Conservation (phyloP, 2,797 vertebrate genomes). For the Pitangus sulphuratus region DNA sequence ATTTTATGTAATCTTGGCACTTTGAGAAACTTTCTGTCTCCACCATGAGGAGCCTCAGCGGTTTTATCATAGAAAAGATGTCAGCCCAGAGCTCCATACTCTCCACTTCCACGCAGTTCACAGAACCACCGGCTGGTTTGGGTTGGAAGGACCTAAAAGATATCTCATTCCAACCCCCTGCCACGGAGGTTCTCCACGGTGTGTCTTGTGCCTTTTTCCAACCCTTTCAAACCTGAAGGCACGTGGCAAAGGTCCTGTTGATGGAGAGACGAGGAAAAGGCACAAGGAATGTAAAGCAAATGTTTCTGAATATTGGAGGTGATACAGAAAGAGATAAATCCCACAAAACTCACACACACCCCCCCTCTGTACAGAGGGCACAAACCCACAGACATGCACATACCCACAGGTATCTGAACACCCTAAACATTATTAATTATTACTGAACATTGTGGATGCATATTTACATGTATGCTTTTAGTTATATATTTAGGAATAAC, state of each 20-base stretch:
- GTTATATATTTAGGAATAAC: neutral
- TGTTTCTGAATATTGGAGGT: neutral
- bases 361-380: accelerated
- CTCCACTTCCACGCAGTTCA: neutral
- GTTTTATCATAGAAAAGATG: neutral
- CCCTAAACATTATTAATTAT: neutral
- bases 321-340: neutral
- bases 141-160: neutral
- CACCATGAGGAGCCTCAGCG: neutral
- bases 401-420: neutral
- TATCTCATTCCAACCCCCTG: neutral
- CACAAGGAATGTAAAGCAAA: neutral
- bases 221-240: neutral
- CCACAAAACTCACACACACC: accelerated
- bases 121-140: neutral
- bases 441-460: neutral
- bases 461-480: neutral
- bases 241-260: neutral
- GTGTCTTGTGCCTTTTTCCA: neutral
- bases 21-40: neutral
- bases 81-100: neutral
- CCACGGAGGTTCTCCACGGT: neutral
- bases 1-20: neutral
- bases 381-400: neutral
- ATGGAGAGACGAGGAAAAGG: neutral